Evolutionary conservation across 2,113 vertebrate genomes (phyloP), one percentile per base, ranked within the genome.

Genomic region (Petroica traversi): DNA sequence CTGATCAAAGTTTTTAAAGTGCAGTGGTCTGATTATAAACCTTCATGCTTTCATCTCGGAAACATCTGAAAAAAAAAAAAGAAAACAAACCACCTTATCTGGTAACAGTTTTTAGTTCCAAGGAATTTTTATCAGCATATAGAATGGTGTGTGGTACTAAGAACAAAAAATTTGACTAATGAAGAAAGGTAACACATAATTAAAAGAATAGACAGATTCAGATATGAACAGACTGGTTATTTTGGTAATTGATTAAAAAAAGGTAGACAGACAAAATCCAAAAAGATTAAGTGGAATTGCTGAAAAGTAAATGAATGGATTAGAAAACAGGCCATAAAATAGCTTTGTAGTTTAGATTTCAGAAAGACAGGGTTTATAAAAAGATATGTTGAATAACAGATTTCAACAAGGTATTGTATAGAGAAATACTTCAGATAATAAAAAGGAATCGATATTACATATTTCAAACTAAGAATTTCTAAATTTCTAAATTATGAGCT

Each of bases 71-170:
- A 80, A 38, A 73, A 68, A 28, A 71, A 80, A 38, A 73, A 68
- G n/a, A n/a, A n/a, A n/a, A n/a, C n/a, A n/a, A 13, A 0, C 1
- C 7, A 25, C 19, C 11, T 55, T 19, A 25, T 31, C 26, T 68
- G 14, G 34, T 28, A 85, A 68, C 2, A 75, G 36, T 16, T 38
- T 43, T 67, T 40, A 91, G 66, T 92, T 79, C 38, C 24, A 74
- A 28, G 3, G 19, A 43, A 6, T 41, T 64, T 78, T 69, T 61
- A 45, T 69, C 11, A 74, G 33, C 10, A 82, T 59, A 59, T 25
- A 41, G 4, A 12, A 73, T 45, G 23, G 9, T 49, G 5, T 45
- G 8, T 4, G 1, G 9, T 74, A 25, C 12, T 77, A 59, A 77
- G 19, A 75, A n/a, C 8, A 79, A 45, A 25, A 74, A 38, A 81